Base-by-base conservation (phyloP, 2,113 vertebrate species). In the Elephas maximus region DNA sequence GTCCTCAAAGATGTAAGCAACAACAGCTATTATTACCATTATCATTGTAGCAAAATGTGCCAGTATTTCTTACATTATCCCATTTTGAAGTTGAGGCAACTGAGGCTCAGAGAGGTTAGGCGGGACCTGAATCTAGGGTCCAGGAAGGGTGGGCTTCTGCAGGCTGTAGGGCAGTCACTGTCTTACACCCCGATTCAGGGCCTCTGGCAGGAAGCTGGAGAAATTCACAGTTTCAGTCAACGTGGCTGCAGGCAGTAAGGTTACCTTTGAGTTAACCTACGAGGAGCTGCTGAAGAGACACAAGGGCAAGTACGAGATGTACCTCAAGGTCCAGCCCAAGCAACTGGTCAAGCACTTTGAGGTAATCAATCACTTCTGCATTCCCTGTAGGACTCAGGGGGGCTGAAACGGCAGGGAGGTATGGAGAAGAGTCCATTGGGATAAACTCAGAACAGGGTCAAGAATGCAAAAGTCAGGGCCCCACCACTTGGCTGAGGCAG, bases 191-290 rank as follows among this genome's bases (percentile, higher is more conserved):
- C 8, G 5, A 4, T 95, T 8, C 85, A 99, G 99, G 96, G 99
- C 99, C 91, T 99, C 99, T 5, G 99, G 99, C 78, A 98, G 99
- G 93, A 99, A 99, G 84, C 98, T 99, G 45, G 99, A 99, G 96
- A 99, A 99, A 92, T 99, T 99, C 97, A 99, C 99, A 3, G 99
- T 99, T 48, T 99, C 99, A 0, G 99, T 99, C 93, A 99, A 99
- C 0, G 94, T 99, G 96, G 99, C 99, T 53, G 98, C 99, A 77
- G 98, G 98, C 98, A 99, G 99, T 98, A 99, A 99, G 95, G 99
- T 99, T 86, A 99, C 99, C 26, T 99, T 99, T 98, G 99, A 99
- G 95, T 98, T 99, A 79, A 99, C 98, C 7, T 99, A 99, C 0
- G 99, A 99, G 97, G 99, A 99, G 97, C 93, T 99, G 92, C 98